Evolutionary conservation across 2,113 vertebrate species (phyloP), one percentile per base, ranked within the genome.

Genomic region (Ramphastos sulfuratus): DNA sequence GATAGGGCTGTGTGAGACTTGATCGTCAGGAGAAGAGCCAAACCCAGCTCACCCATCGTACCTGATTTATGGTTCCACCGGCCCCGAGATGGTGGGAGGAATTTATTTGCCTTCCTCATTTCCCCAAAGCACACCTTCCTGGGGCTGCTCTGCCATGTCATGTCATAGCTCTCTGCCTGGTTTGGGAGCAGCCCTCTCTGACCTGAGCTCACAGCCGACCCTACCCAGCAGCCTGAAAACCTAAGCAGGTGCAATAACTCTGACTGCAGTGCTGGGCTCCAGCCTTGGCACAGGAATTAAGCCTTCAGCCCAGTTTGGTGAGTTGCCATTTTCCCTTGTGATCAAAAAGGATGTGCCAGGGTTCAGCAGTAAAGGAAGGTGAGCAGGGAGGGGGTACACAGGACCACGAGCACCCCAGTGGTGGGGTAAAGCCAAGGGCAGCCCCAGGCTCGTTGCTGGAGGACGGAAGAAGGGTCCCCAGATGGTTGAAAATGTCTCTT

Each of bases 401-500:
- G 61, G 25, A 75, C n/a, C 63, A 28, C 2, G 2, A 70, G 69
- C 37, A 64, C 20, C 35, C n/a, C 31, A 2, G 2, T 15, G 48
- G 46, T 19, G 30, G 30, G 15, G 18, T 37, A n/a, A 65, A 66
- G 56, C 44, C 42, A 67, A 70, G 12, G 52, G n/a, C 24, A 82
- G 44, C 19, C 64, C 42, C 5, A 2, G 13, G 10, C 48, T n/a
- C 50, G 7, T 12, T 0, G 0, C 65, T 4, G 4, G 31, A 12
- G 7, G 69, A 66, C 30, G 70, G 91, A 96, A 87, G 48, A 85
- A 95, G 21, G 67, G 55, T 59, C 64, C 66, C 52, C 80, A 94
- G 85, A 16, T 19, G 14, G 71, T 37, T 87, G 90, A 63, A 95
- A 92, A 90, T 78, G 81, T 93, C 89, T 94, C 65, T 97, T 97